Conservation (phyloP, 2,113 vertebrate genomes). For the Bos indicus region DNA sequence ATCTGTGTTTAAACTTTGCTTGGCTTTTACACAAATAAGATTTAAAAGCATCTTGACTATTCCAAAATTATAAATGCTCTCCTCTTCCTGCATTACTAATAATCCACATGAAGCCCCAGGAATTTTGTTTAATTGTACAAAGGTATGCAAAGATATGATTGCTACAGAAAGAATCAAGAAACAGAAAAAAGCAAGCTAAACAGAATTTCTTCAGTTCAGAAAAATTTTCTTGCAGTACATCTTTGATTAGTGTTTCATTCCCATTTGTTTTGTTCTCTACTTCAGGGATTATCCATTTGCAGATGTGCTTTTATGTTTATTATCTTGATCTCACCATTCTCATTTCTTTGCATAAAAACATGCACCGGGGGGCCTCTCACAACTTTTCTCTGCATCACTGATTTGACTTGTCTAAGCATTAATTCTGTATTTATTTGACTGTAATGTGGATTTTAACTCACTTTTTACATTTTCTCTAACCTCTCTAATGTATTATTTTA, state of each 20-base stretch:
- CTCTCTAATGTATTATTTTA: not conserved
- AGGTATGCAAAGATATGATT: not conserved
- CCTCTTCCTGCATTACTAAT: not conserved
- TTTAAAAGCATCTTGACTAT: not conserved
- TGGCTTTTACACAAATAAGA: not conserved
- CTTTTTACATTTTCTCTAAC: not conserved
- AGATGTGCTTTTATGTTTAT: not conserved
- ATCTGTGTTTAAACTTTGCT: not conserved
- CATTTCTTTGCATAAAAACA: not conserved
- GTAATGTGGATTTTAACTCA: not conserved
- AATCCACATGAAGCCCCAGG: not conserved
- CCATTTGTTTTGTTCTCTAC: not conserved
- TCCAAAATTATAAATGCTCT: not conserved
- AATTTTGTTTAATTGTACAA: not conserved
- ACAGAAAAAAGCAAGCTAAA: not conserved
- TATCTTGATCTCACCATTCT: not conserved
- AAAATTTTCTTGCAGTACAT: not conserved
- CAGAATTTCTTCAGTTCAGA: not conserved
- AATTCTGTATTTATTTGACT: not conserved
- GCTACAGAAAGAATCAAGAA: not conserved
- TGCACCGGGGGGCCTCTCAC: not conserved
- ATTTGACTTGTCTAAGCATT: not conserved
- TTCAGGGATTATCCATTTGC: not conserved
- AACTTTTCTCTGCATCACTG: not conserved
- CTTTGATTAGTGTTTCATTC: not conserved